Evolutionary conservation across 2,888 invertebrate genomes (phyloP).

Genomic region (Agonopterix alstromeriana): DNA sequence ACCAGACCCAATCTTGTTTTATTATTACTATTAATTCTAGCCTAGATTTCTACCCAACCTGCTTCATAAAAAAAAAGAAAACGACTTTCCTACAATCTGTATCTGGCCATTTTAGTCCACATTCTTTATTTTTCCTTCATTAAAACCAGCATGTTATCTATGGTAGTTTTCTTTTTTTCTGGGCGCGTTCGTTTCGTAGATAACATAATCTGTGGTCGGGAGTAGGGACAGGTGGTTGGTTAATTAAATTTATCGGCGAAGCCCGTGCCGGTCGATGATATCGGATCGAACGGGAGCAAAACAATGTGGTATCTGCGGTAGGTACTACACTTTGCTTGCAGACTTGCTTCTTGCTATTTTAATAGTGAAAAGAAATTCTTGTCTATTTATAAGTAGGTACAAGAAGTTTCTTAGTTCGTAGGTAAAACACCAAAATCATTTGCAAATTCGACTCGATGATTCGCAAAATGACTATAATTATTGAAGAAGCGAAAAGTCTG

Average conservation of each 20-base stretch:
- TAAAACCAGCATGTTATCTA: slow-evolving; percentile 5
- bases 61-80: too few relatives aligned
- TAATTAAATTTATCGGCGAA: slow-evolving; percentile 13
- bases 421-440: too few relatives aligned
- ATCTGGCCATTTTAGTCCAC: neutral
- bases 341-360: neutral
- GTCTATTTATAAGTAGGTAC: too few relatives aligned
- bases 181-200: slow-evolving; percentile 5
- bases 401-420: too few relatives aligned
- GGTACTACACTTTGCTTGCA: neutral
- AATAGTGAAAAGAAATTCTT: too few relatives aligned
- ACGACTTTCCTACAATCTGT: neutral
- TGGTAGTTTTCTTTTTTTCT: neutral
- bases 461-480: too few relatives aligned
- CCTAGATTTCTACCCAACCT: neutral
- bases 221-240: slow-evolving; percentile 3
- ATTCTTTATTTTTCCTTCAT: neutral
- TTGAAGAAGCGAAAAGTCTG: too few relatives aligned
- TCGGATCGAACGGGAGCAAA: slow-evolving; percentile 24
- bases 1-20: neutral
- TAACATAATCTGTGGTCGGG: slow-evolving; percentile 12
- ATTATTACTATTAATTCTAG: neutral
- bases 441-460: too few relatives aligned
- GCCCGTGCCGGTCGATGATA: slow-evolving; percentile 2
- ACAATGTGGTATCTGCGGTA: slow-evolving; percentile 23